A percentile compares a stretch with the other conserved stretches of the same genome.
phyloP scores from a whole-genome alignment of 1,140 invertebrate genomes.

The Drosophila ogumai region DNA sequence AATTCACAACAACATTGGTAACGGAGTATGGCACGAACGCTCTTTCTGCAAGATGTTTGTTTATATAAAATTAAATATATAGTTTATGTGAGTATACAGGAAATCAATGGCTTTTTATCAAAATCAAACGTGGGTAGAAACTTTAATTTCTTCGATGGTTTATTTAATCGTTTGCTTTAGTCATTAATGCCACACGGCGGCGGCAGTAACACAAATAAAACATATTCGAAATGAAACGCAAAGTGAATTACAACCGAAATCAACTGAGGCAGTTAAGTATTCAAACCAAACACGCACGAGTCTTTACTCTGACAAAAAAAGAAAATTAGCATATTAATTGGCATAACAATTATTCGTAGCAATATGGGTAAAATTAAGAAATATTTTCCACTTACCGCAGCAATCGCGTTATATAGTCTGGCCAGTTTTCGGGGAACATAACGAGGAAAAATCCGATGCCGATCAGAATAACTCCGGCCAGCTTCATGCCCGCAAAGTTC shows the following conservation, averaged over 20 bases:
- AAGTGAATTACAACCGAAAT: constrained; percentile 39
- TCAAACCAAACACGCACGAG: constrained; percentile 68
- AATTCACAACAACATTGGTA: constrained; percentile 85
- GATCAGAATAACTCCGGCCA: constrained; percentile 96
- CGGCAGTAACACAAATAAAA: constrained; percentile 37
- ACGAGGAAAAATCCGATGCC: constrained; percentile 96
- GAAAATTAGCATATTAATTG: constrained; percentile 75
- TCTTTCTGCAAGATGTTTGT: constrained; percentile 85
- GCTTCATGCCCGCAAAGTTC: constrained; percentile 96
- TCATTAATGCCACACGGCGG: constrained; percentile 33
- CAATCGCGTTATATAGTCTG: constrained; percentile 95
- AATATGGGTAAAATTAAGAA: constrained; percentile 62
- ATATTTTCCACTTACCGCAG: constrained; percentile 88
- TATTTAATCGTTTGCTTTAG: constrained; percentile 45
- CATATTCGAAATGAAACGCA: constrained; percentile 13
- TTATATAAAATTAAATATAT: constrained; percentile 80
- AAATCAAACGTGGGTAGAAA: constrained; percentile 45
- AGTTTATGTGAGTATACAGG: constrained; percentile 67
- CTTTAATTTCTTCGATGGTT: constrained; percentile 38
- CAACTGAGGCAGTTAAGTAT: constrained; percentile 43
- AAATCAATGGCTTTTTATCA: constrained; percentile 41
- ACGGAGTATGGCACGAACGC: constrained; percentile 85
- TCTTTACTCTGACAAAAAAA: constrained; percentile 67
- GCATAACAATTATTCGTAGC: constrained; percentile 52
- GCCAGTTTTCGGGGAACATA: constrained; percentile 98